These are phyloP conservation scores for Lydus trimaculatus DNA, from an alignment of 2,888 invertebrate species.

Conservation along the genomic window DNA sequence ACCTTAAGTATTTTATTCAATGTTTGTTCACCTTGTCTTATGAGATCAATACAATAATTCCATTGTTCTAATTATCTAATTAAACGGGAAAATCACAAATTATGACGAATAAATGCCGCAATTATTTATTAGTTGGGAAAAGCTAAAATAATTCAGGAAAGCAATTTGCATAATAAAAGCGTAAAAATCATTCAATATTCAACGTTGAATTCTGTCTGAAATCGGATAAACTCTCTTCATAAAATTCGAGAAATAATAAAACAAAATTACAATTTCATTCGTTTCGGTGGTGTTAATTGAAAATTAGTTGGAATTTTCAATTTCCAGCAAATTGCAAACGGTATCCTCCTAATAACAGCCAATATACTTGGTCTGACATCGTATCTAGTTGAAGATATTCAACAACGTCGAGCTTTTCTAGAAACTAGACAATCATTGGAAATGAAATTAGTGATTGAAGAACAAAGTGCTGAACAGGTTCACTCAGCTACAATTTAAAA, in stretches of 20 bases:
- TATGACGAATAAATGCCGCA: no score
- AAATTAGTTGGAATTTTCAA: constrained; percentile 4
- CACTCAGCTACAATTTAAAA: constrained; percentile 22
- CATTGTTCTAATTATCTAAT: background rate
- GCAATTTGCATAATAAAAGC: background rate
- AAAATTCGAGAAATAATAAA: background rate
- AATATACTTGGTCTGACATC: constrained; percentile 78
- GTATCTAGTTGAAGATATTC: constrained; percentile 80
- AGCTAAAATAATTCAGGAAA: background rate
- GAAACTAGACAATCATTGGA: constrained; percentile 91
- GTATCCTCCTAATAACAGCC: constrained; percentile 73
- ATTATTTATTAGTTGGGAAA: background rate
- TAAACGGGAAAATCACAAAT: no score
- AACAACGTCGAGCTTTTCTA: constrained; percentile 86
- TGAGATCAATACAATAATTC: background rate
- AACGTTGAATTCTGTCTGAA: no score
- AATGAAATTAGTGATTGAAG: constrained; percentile 91
- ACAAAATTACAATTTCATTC: background rate
- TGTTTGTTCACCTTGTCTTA: background rate
- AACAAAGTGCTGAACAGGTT: constrained; percentile 92
- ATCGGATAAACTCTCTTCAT: no score
- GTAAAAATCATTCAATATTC: background rate
- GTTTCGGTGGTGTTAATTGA: background rate
- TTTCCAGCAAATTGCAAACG: constrained; percentile 75
- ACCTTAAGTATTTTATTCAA: background rate